Evolutionary conservation across 2,888 invertebrate species (phyloP), one percentile per base, ranked within the genome.

Genomic region (Macrosoma leucophasiata): DNA sequence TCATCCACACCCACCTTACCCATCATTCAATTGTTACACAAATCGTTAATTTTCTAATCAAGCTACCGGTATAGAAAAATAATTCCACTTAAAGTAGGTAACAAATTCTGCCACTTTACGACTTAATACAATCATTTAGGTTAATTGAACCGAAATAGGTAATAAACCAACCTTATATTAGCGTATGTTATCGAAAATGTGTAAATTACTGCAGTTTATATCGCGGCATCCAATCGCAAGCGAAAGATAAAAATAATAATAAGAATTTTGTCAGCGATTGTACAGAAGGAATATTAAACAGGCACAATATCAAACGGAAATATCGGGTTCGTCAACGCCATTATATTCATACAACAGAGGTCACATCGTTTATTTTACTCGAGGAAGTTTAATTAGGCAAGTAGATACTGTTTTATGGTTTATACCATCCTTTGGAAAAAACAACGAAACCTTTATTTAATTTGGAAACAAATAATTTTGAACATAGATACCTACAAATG

Each of bases 281-380:
- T 64, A 66, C 63, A 41, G 39, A 52, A 50, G 47, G 60, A 61
- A 65, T 65, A 64, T 62, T 65, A 65, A 64, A 63, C 61, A 63
- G 56, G 52, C 38, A 59, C 62, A 62, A 66, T 64, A 70, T 71
- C 59, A 61, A 75, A 69, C 78, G 75, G 78, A 77, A 74, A 71
- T 71, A 74, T 74, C 66, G 62, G 55, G 67, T 75, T 66, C 64
- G 62, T 63, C 62, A 62, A 49, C 56, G 58, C 64, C 63, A 67
- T 70, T 73, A 68, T 72, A 68, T 68, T 72, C 62, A 68, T 67
- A 71, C 58, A 54, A 51, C 51, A 66, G 68, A 72, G 73, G 71
- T 70, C 62, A 59, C 50, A 56, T 55, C 52, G 52, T 52, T 59
- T 62, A 56, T 55, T 53, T 56, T 52, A 57, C 50, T 48, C 43